Evolutionary conservation across 2,797 vertebrate species (phyloP).

Genomic region (Enteromius anoplus): DNA sequence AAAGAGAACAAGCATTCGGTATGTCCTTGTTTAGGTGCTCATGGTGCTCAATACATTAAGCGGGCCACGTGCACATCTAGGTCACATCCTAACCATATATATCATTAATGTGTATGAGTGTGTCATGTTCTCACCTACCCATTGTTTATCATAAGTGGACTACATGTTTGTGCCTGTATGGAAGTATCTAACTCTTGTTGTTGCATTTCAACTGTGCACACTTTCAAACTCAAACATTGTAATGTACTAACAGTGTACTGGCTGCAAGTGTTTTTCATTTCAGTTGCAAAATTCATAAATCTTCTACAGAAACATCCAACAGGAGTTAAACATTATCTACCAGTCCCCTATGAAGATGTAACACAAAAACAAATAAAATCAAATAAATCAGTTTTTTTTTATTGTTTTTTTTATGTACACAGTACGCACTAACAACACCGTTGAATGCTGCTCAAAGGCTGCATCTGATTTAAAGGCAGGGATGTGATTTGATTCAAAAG

Average conservation of each 20-base stretch:
- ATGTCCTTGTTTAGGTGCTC: conserved; percentile 4
- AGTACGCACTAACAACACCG: background rate
- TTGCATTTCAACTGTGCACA: background rate
- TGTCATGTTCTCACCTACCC: conserved; percentile 19
- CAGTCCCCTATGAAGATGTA: background rate
- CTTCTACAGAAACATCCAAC: background rate
- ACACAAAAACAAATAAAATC: background rate
- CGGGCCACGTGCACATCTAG: conserved; percentile 21
- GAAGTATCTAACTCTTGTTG: background rate
- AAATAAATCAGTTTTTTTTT: background rate
- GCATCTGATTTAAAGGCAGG: background rate
- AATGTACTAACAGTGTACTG: background rate
- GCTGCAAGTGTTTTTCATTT: background rate
- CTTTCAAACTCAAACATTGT: background rate
- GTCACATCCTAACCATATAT: conserved; percentile 30
- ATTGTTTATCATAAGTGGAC: conserved; percentile 22
- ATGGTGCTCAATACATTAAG: conserved; percentile 30
- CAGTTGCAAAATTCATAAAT: background rate
- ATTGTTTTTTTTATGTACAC: background rate
- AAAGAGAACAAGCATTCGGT: background rate
- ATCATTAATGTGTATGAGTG: conserved; percentile 32
- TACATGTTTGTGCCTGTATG: background rate
- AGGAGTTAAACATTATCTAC: background rate
- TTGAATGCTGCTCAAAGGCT: background rate
- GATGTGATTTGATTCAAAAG: no score